Evolutionary conservation across 2,797 vertebrate species (phyloP).

Genomic region (Schizopygopsis malacanthus): DNA sequence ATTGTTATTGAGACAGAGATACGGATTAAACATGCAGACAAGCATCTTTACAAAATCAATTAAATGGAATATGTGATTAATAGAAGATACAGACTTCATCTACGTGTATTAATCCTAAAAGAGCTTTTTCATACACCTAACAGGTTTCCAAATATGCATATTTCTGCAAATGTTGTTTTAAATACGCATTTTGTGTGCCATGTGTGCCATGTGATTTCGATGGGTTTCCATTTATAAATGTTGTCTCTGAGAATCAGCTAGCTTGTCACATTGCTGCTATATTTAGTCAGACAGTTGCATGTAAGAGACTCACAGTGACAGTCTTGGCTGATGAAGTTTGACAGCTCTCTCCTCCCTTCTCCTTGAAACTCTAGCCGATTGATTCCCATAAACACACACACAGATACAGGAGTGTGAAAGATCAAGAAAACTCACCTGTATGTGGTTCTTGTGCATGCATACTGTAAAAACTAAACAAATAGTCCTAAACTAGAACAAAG

Average conservation of each 20-base stretch:
- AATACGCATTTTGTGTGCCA: conserved; percentile 37
- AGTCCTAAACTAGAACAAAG: background rate
- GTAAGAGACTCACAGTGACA: conserved; percentile 65
- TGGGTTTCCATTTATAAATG: conserved; percentile 67
- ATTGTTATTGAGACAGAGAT: background rate
- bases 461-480: background rate
- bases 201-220: conserved; percentile 51
- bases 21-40: conserved; percentile 32
- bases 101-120: background rate
- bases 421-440: background rate
- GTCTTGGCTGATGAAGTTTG: conserved; percentile 71
- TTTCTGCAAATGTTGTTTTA: conserved; percentile 43
- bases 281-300: conserved; percentile 74
- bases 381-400: conserved; percentile 7
- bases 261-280: conserved; percentile 71
- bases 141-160: background rate
- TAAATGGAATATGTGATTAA: conserved; percentile 17
- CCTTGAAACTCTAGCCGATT: conserved; percentile 55
- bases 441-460: background rate
- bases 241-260: conserved; percentile 63
- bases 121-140: background rate
- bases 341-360: conserved; percentile 69
- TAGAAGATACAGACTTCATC: conserved; percentile 27
- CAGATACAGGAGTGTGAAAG: background rate
- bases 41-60: conserved; percentile 45